Evolutionary conservation across 30 jellyfish, hydroid and myxozoan genomes (phyloP).

Genomic region (Clytia hemisphaerica): DNA sequence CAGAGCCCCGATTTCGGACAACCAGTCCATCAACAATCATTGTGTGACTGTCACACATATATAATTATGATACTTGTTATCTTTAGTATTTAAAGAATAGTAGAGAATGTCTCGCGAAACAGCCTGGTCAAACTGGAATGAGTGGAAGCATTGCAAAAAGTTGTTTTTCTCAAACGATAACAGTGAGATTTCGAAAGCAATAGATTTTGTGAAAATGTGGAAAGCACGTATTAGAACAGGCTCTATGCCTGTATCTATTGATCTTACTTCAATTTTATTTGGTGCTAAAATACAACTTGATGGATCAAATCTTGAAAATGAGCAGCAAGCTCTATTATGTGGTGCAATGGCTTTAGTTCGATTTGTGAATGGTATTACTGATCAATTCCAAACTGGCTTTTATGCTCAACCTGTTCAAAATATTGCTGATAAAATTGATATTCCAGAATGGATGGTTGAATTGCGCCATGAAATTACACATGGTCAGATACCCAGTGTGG

Average conservation of each 20-base stretch:
- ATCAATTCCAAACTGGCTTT: slow-evolving; percentile 71
- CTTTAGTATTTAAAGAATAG: no score
- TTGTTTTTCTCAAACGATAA: slow-evolving; percentile 27
- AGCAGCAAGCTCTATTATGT: slow-evolving; percentile 22
- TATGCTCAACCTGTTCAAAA: slow-evolving; percentile 82
- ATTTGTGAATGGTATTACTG: slow-evolving; percentile 81
- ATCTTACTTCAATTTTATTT: slow-evolving; percentile 52
- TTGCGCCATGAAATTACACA: slow-evolving; percentile 88
- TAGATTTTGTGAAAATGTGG: slow-evolving; percentile 60
- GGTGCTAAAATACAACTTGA: slow-evolving; percentile 35
- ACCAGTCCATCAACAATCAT: no score
- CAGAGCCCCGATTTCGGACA: no score
- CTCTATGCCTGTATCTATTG: slow-evolving; percentile 71
- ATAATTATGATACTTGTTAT: no score
- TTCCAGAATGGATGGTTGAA: slow-evolving; percentile 95
- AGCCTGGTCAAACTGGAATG: slow-evolving; percentile 64
- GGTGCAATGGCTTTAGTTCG: slow-evolving; percentile 79
- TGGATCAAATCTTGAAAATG: neutral
- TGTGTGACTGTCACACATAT: no score
- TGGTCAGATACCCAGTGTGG: slow-evolving; percentile 60
- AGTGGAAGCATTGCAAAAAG: slow-evolving; percentile 52
- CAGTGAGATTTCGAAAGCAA: slow-evolving; percentile 17
- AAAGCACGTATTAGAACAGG: slow-evolving; percentile 48
- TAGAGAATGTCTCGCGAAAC: slow-evolving; percentile 32
- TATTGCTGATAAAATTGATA: slow-evolving; percentile 71